Base-by-base conservation (phyloP, 2,888 invertebrate genomes). In the Microplitis deprimator region DNA sequence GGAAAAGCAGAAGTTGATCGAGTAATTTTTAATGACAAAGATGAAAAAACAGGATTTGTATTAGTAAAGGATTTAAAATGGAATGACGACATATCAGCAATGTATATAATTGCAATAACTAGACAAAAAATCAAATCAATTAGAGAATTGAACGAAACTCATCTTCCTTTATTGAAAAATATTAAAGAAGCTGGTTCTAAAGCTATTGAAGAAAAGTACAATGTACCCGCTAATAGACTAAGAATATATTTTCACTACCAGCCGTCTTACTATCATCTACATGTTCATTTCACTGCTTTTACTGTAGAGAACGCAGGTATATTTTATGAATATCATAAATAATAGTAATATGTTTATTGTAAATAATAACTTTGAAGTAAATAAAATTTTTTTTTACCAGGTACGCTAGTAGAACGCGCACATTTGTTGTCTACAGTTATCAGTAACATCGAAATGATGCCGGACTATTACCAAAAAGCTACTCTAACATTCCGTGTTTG, bases 191-290 rank as follows among this genome's bases (percentile, higher is more conserved):
- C 95, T 86, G 95, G 96, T 82, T 92, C 92, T 87, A 92, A 93
- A 88, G 93, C 93, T 3, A 96, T 99, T 77, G 87, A 92, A 70
- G 92, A 95, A 50, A 96, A 95, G 84, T 98, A 95, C 90, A 83
- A 85, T 39, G 92, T 99, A 1, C 90, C 92, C 4, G 89, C 91
- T 16, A 92, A 93, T 5, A 94, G 96, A 86, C 89, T 98, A 39
- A 92, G 98, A 38, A 93, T 96, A 79, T 99, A 96, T 89, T 89
- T 98, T 0, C 98, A 99, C 89, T 99, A 99, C 90, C 98, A 97
- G 86, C 99, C 99, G 0, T 96, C 98, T 0, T 99, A 97, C 91
- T 98, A 98, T 90, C 98, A 99, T 88, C 91, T 99, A 0, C 99
- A 99, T 89, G 92, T 99, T 0, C 99, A 99, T 90, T 96, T 98